phyloP scores from a whole-genome alignment of 2,888 invertebrate species.

The Troides helena region DNA sequence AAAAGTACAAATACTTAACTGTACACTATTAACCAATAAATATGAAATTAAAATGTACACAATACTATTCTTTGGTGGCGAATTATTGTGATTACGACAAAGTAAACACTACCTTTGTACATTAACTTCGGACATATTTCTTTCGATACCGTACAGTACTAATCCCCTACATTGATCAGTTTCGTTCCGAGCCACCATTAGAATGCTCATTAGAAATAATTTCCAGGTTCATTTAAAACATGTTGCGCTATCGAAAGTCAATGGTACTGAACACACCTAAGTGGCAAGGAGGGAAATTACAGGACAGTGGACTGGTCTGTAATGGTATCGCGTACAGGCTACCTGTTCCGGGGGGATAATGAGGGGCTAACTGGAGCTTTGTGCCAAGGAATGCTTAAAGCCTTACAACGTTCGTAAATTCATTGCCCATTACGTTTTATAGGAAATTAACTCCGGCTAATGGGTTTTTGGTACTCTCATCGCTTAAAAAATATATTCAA shows the following conservation, averaged over 20 bases:
- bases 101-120: background rate
- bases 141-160: background rate
- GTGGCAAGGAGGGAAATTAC: conserved; percentile 48
- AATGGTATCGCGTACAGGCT: conserved; percentile 46
- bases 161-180: background rate
- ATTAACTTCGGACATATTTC: background rate
- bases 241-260: conserved; percentile 43
- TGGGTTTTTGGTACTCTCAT: conserved; percentile 8
- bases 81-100: too few relatives aligned
- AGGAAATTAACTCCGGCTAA: conserved; percentile 25
- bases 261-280: conserved; percentile 43
- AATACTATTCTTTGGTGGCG: too few relatives aligned
- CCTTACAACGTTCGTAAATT: conserved; percentile 32
- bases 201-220: conserved; percentile 33
- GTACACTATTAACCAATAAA: too few relatives aligned
- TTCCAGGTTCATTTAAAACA: conserved; percentile 38
- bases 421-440: conserved; percentile 32
- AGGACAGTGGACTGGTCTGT: conserved; percentile 42
- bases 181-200: conserved; percentile 20
- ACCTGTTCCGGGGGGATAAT: conserved; percentile 64
- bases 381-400: conserved; percentile 50
- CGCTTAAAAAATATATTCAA: background rate
- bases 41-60: too few relatives aligned
- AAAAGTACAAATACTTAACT: too few relatives aligned
- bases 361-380: conserved; percentile 62